phyloP scores from a whole-genome alignment of 2,888 invertebrate species.

The Lithophane leautieri region DNA sequence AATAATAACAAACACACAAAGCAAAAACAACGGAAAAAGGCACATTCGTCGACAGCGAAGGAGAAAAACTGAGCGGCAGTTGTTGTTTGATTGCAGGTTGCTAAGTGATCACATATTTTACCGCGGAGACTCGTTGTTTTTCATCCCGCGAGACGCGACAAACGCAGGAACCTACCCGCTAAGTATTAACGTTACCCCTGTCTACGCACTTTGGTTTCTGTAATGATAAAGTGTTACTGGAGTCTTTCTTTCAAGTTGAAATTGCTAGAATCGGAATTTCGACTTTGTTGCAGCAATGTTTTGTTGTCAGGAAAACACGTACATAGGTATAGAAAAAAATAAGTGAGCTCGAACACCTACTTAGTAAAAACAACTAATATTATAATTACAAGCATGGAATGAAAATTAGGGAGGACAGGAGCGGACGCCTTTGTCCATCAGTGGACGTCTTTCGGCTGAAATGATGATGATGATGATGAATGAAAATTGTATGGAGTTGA shows the following conservation, averaged over 20 bases:
- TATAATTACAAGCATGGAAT: too few species aligned
- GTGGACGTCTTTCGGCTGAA: too few species aligned
- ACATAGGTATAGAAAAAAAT: too few species aligned
- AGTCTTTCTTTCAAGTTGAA: conserved; percentile 11
- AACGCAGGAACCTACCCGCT: conserved; percentile 64
- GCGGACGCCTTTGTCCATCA: too few species aligned
- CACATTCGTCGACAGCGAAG: conserved; percentile 73
- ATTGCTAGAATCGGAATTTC: neutral
- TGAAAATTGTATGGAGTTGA: too few species aligned
- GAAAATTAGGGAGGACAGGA: too few species aligned
- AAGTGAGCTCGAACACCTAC: too few species aligned
- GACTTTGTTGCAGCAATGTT: neutral
- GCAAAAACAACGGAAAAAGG: conserved; percentile 66
- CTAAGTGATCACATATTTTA: conserved; percentile 90
- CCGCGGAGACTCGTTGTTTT: conserved; percentile 81
- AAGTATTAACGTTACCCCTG: conserved; percentile 61
- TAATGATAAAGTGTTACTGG: conserved; percentile 53
- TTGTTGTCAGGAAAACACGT: too few species aligned
- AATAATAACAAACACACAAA: conserved; percentile 17
- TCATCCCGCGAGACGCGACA: conserved; percentile 73
- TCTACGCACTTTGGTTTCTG: conserved; percentile 63
- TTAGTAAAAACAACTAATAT: too few species aligned
- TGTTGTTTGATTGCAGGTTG: conserved; percentile 88
- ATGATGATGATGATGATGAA: too few species aligned
- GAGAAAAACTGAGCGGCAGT: conserved; percentile 81